Conservation (phyloP, 1,140 invertebrate species). For the Steinernema khuongi region DNA sequence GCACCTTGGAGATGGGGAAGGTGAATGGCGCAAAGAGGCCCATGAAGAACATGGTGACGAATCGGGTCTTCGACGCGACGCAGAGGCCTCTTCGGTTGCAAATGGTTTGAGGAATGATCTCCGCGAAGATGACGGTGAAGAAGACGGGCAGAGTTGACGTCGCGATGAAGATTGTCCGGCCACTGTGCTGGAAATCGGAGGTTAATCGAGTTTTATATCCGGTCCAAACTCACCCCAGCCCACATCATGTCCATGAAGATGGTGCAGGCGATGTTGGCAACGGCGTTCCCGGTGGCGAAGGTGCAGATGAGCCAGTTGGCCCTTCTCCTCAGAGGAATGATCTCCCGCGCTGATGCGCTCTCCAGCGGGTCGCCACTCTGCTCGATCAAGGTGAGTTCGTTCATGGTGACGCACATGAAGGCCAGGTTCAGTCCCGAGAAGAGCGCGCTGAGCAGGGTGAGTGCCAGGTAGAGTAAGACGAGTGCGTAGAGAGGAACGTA, state of each 20-base stretch:
- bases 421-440: not conserved
- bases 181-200: not conserved
- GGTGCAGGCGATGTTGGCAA: not conserved
- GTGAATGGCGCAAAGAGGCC: not conserved
- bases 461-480: not conserved
- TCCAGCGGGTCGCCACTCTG: not conserved
- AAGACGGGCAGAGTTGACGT: not conserved
- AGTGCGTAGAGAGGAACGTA: not conserved
- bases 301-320: not conserved
- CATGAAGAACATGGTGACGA: not conserved
- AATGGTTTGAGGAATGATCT: not conserved
- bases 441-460: not conserved
- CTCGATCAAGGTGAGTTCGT: not conserved
- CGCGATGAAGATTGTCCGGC: not conserved
- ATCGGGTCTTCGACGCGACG: not conserved
- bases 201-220: not conserved
- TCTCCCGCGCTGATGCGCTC: not conserved
- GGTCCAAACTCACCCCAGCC: not conserved
- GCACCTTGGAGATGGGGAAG: not conserved
- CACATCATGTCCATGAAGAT: not conserved
- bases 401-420: not conserved
- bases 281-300: not conserved
- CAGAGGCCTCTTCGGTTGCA: not conserved
- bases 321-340: not conserved
- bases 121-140: not conserved